Evolutionary conservation across 2,797 vertebrate species (phyloP).

Genomic region (Sebastes minor): DNA sequence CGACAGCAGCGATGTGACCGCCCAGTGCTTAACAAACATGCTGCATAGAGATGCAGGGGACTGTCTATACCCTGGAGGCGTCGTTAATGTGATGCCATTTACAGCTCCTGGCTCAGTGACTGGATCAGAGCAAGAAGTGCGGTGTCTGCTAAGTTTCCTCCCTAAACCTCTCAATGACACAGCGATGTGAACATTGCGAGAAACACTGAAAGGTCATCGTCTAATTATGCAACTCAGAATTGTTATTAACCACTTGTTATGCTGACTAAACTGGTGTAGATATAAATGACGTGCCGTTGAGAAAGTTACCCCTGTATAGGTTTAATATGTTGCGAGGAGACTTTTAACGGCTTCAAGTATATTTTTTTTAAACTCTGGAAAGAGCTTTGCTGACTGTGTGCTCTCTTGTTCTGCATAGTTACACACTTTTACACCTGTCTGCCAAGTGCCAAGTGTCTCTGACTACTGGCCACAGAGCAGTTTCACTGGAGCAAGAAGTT

Average conservation of each 20-base stretch:
- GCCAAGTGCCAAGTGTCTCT: neutral
- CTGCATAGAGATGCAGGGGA: constrained; percentile 44
- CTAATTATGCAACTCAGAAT: constrained; percentile 31
- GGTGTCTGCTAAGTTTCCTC: constrained; percentile 41
- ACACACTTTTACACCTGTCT: constrained; percentile 36
- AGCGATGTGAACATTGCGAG: neutral
- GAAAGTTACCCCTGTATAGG: neutral
- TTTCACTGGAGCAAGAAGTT: constrained; percentile 5
- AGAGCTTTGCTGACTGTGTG: constrained; percentile 16
- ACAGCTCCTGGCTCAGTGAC: constrained; percentile 52
- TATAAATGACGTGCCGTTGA: neutral
- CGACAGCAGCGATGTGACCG: constrained; percentile 4
- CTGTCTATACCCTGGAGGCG: constrained; percentile 49
- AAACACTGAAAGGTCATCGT: constrained; percentile 39
- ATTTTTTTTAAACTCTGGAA: neutral
- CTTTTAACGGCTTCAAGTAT: constrained; percentile 5
- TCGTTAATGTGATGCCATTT: constrained; percentile 73
- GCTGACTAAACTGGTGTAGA: neutral
- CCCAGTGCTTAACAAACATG: constrained; percentile 63
- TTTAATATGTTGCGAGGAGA: neutral
- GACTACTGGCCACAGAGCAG: neutral
- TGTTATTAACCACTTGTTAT: constrained; percentile 14
- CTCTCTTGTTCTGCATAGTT: constrained; percentile 28
- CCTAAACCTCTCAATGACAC: constrained; percentile 28
- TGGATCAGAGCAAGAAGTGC: constrained; percentile 53